A percentile compares a stretch with the other conserved stretches of the same genome.
Conservation (phyloP, 2,113 vertebrate species). For the Labeo rohita region DNA sequence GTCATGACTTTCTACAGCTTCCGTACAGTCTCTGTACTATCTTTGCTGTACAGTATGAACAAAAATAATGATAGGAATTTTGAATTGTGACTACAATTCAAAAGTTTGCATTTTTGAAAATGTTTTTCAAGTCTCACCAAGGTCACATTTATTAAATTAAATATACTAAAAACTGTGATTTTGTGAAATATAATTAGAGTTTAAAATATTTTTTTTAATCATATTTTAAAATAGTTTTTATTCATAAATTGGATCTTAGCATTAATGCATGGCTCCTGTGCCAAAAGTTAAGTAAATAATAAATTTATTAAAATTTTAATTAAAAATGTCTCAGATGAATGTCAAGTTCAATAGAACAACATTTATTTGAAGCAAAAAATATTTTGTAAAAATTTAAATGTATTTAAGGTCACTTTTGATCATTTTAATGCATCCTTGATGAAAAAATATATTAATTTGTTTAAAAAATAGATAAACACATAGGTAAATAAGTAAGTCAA, state of each 20-base stretch:
- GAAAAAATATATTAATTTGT: background rate
- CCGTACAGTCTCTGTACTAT: background rate
- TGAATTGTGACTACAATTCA: background rate
- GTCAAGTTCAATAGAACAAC: background rate
- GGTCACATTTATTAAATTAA: background rate
- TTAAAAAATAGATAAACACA: too few relatives aligned
- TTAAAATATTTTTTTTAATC: background rate
- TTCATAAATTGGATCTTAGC: too few relatives aligned
- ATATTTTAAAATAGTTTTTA: background rate
- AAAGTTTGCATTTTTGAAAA: background rate
- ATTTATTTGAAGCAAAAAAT: background rate
- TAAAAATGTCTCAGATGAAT: too few relatives aligned
- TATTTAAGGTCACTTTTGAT: background rate
- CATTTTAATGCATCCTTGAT: background rate
- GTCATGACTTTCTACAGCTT: conserved; percentile 5
- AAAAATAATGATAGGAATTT: background rate
- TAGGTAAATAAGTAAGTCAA: too few relatives aligned
- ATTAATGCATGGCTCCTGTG: too few relatives aligned
- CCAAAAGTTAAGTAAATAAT: too few relatives aligned
- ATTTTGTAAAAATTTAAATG: background rate
- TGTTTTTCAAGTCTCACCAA: background rate
- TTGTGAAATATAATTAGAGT: background rate
- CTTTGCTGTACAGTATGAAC: background rate
- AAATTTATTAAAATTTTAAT: too few relatives aligned
- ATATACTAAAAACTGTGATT: background rate